These are phyloP conservation scores for Rhagonycha lutea DNA, from an alignment of 2,888 invertebrate genomes.

Conservation along the genomic window DNA sequence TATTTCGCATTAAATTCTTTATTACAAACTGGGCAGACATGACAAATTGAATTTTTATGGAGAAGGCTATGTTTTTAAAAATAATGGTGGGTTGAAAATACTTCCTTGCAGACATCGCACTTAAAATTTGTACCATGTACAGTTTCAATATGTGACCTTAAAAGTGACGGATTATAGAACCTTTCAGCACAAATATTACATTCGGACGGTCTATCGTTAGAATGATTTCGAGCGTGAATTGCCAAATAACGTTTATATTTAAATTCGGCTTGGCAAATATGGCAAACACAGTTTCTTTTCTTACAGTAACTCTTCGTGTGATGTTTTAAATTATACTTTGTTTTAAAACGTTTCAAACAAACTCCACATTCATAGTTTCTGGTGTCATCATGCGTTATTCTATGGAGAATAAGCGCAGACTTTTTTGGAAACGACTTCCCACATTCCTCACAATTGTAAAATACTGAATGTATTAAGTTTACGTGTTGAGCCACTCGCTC, in stretches of 20 bases:
- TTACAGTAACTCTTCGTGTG: constrained; percentile 12
- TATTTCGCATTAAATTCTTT: constrained; percentile 46
- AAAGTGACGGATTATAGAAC: not conserved
- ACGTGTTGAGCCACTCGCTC: not conserved
- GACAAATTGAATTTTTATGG: constrained; percentile 19
- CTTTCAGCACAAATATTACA: not conserved
- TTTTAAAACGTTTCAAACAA: constrained; percentile 43
- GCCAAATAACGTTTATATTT: not conserved
- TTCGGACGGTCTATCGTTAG: not conserved
- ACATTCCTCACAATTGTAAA: constrained; percentile 29
- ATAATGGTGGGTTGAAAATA: not conserved
- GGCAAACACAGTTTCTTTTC: constrained; percentile 22
- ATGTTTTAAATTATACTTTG: constrained; percentile 20
- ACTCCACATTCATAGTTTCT: constrained; percentile 58
- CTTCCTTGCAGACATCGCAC: not conserved
- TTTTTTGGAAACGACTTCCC: constrained; percentile 31
- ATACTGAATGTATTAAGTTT: not conserved
- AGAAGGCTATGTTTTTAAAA: not conserved
- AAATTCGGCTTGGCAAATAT: constrained; percentile 19
- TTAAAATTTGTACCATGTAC: not conserved
- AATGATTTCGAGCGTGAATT: not conserved
- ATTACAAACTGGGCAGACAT: constrained; percentile 49
- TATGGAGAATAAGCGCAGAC: constrained; percentile 46
- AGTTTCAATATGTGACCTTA: not conserved
- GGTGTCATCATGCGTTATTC: constrained; percentile 59